These are phyloP conservation scores for Oryzias sinensis DNA, from an alignment of 2,797 vertebrate genomes.

Conservation along the genomic window DNA sequence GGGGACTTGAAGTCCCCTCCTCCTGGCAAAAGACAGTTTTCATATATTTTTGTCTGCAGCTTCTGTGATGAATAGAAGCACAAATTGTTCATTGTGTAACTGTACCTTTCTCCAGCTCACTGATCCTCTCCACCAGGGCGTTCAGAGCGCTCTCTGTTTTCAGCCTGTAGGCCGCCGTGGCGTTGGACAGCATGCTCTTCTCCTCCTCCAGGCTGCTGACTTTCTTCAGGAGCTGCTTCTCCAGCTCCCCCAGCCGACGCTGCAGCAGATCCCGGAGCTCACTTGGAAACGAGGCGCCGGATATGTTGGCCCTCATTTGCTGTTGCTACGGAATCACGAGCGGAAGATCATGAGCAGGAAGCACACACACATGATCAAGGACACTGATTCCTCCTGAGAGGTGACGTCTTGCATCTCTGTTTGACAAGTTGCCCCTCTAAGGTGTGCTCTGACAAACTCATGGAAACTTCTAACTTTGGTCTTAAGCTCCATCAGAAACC, in stretches of 20 bases:
- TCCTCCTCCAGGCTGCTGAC: constrained; percentile 92
- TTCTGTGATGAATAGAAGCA: not conserved
- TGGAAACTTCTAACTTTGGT: not conserved
- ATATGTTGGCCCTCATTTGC: constrained; percentile 87
- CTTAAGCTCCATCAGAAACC: not conserved
- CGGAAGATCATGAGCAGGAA: constrained; percentile 32
- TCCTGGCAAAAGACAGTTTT: constrained; percentile 22
- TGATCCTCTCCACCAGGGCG: constrained; percentile 89
- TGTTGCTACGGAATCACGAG: constrained; percentile 76
- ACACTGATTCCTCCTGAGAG: not conserved
- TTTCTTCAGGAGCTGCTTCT: constrained; percentile 91
- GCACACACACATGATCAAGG: constrained; percentile 8
- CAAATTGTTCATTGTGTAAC: not conserved
- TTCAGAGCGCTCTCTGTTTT: constrained; percentile 90
- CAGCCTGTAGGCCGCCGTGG: constrained; percentile 88
- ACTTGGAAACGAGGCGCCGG: constrained; percentile 81
- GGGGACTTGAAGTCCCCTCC: constrained; percentile 86
- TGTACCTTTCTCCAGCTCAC: constrained; percentile 91
- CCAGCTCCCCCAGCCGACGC: constrained; percentile 86
- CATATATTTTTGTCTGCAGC: not conserved
- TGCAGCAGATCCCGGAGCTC: constrained; percentile 94
- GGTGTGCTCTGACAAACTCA: not conserved
- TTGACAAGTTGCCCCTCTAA: not conserved
- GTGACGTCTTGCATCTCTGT: not conserved
- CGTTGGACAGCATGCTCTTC: constrained; percentile 91